Conservation (phyloP, 2,888 invertebrate genomes). For the Tenthredo scrophulariae region DNA sequence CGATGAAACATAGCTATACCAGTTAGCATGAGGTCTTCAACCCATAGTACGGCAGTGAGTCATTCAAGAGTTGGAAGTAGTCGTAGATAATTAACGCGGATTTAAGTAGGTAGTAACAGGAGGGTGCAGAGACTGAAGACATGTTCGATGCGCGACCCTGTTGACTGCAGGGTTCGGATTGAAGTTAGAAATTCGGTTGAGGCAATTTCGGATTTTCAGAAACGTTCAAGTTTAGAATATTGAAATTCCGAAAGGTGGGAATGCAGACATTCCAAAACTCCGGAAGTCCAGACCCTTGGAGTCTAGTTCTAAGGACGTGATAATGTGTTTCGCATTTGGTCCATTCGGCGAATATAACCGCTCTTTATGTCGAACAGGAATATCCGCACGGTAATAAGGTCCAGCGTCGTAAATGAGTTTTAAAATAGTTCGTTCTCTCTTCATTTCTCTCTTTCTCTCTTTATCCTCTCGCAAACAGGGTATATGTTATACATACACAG, state of each 20-base stretch:
- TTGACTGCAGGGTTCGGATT: too few relatives aligned
- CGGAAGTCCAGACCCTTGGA: too few relatives aligned
- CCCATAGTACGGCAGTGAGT: constrained; percentile 66
- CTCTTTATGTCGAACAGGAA: background rate
- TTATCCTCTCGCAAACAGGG: constrained; percentile 6
- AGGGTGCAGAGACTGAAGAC: background rate
- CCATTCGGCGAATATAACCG: background rate
- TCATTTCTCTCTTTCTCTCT: background rate
- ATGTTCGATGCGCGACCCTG: background rate
- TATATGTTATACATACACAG: background rate
- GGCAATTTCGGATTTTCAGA: too few relatives aligned
- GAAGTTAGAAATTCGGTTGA: too few relatives aligned
- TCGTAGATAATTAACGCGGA: constrained; percentile 8
- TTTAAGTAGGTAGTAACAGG: background rate
- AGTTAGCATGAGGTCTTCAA: constrained; percentile 67
- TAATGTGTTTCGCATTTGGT: background rate
- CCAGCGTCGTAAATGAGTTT: constrained; percentile 35
- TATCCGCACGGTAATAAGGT: background rate
- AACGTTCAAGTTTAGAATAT: too few relatives aligned
- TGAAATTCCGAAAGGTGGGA: background rate
- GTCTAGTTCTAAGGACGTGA: background rate
- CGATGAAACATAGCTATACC: background rate
- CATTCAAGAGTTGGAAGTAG: constrained; percentile 54
- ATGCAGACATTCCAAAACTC: too few relatives aligned
- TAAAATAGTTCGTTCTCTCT: constrained; percentile 9